These are phyloP conservation scores for Macrosoma leucophasiata DNA, from an alignment of 2,888 invertebrate genomes.

Conservation along the genomic window DNA sequence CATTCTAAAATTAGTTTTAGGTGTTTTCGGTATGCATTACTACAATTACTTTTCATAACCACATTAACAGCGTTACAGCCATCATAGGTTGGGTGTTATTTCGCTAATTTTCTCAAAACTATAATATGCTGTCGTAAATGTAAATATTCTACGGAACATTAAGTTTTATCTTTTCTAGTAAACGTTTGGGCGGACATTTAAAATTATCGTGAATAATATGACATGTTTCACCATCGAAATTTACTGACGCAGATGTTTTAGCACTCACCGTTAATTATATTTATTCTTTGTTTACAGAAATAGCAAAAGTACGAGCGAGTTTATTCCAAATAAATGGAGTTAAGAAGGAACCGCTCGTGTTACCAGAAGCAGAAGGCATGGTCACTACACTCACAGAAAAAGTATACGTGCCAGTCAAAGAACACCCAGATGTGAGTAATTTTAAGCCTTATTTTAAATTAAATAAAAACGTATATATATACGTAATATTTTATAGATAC, in stretches of 20 bases:
- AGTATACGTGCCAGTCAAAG: constrained; percentile 99
- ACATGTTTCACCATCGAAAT: constrained; percentile 44
- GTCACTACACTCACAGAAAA: constrained; percentile 97
- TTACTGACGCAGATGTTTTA: constrained; percentile 41
- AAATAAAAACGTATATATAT: background rate
- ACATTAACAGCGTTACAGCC: constrained; percentile 1
- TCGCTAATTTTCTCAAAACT: constrained; percentile 20
- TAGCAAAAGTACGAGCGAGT: constrained; percentile 97
- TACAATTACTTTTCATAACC: too few species aligned
- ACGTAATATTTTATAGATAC: background rate
- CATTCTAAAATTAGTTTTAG: too few species aligned
- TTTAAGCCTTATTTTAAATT: constrained; percentile 2
- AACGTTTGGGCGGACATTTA: constrained; percentile 45
- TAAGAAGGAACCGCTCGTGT: constrained; percentile 92
- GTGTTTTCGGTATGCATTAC: too few species aligned
- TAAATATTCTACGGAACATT: constrained; percentile 39
- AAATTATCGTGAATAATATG: constrained; percentile 46
- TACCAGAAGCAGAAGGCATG: constrained; percentile 94
- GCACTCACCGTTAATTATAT: constrained; percentile 28
- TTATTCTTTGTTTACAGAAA: constrained; percentile 85
- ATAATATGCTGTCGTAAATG: constrained; percentile 25
- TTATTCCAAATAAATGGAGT: constrained; percentile 99
- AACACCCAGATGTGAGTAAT: constrained; percentile 98
- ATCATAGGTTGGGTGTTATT: constrained; percentile 7
- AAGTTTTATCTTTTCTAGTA: constrained; percentile 46